Evolutionary conservation across 2,113 vertebrate species (phyloP).

Genomic region (Hippocampus guttulatus): DNA sequence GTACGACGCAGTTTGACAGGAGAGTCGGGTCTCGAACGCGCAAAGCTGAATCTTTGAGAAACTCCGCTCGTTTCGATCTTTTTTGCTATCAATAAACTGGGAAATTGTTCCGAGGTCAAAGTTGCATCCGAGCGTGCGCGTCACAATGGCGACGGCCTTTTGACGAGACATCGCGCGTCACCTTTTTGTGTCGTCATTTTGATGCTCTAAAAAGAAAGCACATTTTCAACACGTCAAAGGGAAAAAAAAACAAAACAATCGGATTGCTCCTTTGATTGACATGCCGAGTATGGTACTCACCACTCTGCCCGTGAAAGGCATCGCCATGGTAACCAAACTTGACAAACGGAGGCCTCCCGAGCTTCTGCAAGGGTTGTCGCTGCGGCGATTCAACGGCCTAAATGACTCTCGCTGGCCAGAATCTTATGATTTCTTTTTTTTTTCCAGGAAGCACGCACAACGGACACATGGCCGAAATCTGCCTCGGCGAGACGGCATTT

Average conservation of each 20-base stretch:
- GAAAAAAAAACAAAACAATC: neutral
- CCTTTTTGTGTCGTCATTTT: neutral
- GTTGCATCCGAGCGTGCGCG: neutral
- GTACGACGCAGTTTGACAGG: no score
- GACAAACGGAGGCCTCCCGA: constrained; percentile 37
- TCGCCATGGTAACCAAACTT: constrained; percentile 52
- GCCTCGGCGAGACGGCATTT: neutral
- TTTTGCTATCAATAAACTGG: no score
- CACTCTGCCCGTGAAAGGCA: constrained; percentile 18
- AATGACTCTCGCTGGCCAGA: constrained; percentile 9
- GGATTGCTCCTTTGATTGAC: neutral
- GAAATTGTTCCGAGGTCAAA: neutral
- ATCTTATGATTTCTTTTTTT: neutral
- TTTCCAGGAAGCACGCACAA: neutral
- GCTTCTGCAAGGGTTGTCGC: constrained; percentile 33
- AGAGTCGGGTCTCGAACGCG: no score
- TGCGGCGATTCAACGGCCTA: constrained; percentile 29
- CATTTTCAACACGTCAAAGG: neutral
- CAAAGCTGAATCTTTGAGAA: no score
- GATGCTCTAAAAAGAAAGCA: neutral
- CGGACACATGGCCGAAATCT: neutral
- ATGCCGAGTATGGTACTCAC: neutral
- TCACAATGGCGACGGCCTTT: neutral
- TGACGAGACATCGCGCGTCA: neutral
- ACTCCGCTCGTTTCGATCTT: no score